Evolutionary conservation across 2,888 invertebrate genomes (phyloP).

Genomic region (Drosophila ustulata): DNA sequence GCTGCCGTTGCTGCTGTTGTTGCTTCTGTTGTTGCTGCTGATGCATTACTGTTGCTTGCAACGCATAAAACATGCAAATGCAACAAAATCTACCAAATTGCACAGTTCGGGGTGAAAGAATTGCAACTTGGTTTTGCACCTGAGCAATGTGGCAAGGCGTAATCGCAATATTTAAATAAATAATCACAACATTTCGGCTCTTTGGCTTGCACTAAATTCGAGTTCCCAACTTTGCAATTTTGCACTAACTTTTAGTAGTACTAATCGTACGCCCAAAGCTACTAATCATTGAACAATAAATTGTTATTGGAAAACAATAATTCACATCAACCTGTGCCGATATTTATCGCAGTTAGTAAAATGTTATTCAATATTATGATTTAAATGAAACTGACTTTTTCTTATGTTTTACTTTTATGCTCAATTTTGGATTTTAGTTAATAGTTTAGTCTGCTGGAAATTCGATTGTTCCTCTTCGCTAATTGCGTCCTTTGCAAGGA

Average conservation of each 20-base stretch:
- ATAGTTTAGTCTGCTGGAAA: no score
- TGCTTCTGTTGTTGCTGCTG: conserved; percentile 5
- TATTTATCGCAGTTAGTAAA: no score
- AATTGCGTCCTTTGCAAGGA: conserved; percentile 4
- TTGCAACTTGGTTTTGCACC: background rate
- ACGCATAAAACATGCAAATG: conserved; percentile 34
- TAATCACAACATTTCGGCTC: background rate
- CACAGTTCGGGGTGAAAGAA: conserved; percentile 4
- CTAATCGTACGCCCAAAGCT: no score
- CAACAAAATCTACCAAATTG: conserved; percentile 19
- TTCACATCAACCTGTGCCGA: no score
- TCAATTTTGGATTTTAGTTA: background rate
- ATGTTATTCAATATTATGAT: no score
- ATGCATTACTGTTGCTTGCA: conserved; percentile 36
- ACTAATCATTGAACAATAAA: background rate
- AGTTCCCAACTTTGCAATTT: no score
- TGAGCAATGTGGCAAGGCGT: background rate
- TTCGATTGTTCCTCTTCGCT: background rate
- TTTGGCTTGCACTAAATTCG: no score
- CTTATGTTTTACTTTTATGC: background rate
- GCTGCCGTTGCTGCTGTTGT: background rate
- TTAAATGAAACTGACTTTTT: background rate
- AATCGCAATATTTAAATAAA: background rate
- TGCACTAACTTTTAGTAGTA: no score
- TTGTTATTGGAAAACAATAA: no score